These are phyloP conservation scores for Trematomus bernacchii DNA, from an alignment of 2,797 vertebrate species.

Conservation along the genomic window DNA sequence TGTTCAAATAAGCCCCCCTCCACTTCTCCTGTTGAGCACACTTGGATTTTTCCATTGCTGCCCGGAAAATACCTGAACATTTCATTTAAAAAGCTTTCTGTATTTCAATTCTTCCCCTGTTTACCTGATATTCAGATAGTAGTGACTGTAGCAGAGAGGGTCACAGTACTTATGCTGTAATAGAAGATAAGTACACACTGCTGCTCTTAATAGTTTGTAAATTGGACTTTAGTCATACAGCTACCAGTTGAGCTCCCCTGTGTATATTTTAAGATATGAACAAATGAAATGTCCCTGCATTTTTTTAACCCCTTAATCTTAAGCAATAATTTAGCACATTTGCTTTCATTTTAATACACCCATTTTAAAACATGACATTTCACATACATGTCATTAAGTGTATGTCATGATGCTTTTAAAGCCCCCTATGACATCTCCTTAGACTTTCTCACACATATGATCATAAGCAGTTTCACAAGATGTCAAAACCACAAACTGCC, in stretches of 20 bases:
- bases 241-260: conserved; percentile 3
- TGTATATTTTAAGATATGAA: conserved; percentile 10
- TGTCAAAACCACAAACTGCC: background rate
- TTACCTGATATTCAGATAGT: background rate
- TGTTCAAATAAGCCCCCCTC: conserved; percentile 72
- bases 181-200: conserved; percentile 11
- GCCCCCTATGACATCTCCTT: background rate
- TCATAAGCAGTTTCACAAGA: background rate
- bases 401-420: conserved; percentile 12
- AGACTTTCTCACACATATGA: conserved; percentile 11
- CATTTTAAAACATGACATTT: background rate
- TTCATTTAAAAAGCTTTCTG: background rate
- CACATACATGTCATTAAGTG: background rate
- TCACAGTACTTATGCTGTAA: background rate
- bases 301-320: background rate
- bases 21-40: conserved; percentile 52
- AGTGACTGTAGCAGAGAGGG: background rate
- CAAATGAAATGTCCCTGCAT: background rate
- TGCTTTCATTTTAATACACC: background rate
- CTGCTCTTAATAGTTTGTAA: conserved; percentile 30
- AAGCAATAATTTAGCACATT: background rate
- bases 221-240: conserved; percentile 53
- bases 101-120: background rate
- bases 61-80: conserved; percentile 21
- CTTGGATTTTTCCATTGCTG: conserved; percentile 64